A percentile compares a stretch with the other conserved stretches of the same genome.
Conservation (phyloP, 2,888 invertebrate species). For the Drosophila percnosoma region DNA sequence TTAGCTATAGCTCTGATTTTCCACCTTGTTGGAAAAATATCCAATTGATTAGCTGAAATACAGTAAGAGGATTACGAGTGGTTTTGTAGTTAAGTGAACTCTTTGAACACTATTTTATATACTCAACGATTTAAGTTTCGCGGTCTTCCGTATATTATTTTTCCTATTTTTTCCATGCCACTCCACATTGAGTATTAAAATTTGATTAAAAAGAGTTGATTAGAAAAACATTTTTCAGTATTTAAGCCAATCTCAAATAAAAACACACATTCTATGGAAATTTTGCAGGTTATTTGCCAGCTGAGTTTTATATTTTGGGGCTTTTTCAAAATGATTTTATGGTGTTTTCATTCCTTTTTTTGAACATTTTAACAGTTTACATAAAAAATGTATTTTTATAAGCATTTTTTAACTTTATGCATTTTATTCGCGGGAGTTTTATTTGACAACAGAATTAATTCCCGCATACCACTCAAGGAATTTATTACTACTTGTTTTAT, state of each 20-base stretch:
- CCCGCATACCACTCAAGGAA: not conserved
- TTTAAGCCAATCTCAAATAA: not conserved
- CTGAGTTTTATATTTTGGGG: not conserved
- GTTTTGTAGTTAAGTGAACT: slow-evolving; percentile 43
- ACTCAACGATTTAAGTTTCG: slow-evolving; percentile 14
- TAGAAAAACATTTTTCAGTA: not conserved
- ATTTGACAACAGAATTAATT: slow-evolving; percentile 11
- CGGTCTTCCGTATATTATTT: not conserved
- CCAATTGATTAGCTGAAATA: slow-evolving; percentile 64
- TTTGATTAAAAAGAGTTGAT: not conserved
- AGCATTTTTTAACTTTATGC: not conserved
- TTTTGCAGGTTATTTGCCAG: not conserved
- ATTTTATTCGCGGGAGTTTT: slow-evolving; percentile 3
- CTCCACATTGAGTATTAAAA: not conserved
- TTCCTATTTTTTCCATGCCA: not conserved
- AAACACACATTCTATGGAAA: not conserved
- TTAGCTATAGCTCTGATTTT: slow-evolving; percentile 30
- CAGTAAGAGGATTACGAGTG: slow-evolving; percentile 63
- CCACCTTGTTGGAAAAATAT: slow-evolving; percentile 63
- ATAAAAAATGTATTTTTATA: not conserved
- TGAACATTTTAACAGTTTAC: slow-evolving; percentile 21
- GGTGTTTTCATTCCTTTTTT: slow-evolving; percentile 7
- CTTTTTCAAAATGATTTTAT: not conserved
- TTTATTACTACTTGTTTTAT: not conserved
- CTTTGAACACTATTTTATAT: slow-evolving; percentile 8